phyloP scores from a whole-genome alignment of 2,888 invertebrate species.

The Sphecodes monilicornis region DNA sequence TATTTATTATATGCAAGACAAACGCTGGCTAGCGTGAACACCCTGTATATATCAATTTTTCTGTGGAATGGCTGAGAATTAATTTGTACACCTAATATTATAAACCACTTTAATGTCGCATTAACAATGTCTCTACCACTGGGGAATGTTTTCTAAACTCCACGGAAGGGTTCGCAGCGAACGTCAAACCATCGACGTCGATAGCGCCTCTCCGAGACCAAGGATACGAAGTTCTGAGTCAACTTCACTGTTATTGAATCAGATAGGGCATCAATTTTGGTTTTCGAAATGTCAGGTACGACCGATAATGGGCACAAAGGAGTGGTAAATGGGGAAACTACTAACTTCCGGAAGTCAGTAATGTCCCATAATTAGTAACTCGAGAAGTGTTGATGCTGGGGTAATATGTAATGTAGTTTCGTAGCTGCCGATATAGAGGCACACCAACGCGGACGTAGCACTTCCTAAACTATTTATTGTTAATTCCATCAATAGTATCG shows the following conservation, averaged over 20 bases:
- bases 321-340: constrained; percentile 65
- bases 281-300: constrained; percentile 54
- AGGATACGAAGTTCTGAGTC: constrained; percentile 43
- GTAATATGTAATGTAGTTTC: constrained; percentile 1
- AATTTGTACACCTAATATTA: no score
- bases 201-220: neutral
- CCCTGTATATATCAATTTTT: no score
- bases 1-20: no score
- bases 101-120: neutral
- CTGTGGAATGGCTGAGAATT: no score
- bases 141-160: neutral
- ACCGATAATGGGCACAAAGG: constrained; percentile 65
- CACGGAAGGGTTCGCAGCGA: neutral
- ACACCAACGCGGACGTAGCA: neutral
- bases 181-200: neutral
- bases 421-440: neutral
- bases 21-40: no score
- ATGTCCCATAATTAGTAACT: constrained; percentile 50
- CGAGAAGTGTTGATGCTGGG: constrained; percentile 3
- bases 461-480: constrained; percentile 9
- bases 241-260: constrained; percentile 58
- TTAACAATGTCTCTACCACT: neutral
- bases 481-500: constrained; percentile 5
- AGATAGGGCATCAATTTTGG: constrained; percentile 65
- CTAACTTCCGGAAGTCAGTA: constrained; percentile 67